Conservation (phyloP, 2,113 vertebrate species). For the Spea bombifrons region DNA sequence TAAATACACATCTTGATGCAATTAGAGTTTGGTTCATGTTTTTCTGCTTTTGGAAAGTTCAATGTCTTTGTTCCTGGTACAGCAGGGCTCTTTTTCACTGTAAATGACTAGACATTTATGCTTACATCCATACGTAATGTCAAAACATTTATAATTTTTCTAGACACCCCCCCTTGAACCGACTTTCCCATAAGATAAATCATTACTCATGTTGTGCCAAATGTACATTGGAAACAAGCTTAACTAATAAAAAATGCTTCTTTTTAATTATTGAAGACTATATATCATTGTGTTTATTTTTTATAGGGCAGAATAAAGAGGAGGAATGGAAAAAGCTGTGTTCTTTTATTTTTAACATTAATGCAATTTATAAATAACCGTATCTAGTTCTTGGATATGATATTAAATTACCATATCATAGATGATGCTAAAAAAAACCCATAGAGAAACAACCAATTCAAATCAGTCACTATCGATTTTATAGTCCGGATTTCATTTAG, state of each 20-base stretch:
- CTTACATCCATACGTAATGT: slow-evolving; percentile 22
- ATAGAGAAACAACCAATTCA: too few relatives aligned
- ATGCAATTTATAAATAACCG: background rate
- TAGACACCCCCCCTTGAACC: slow-evolving; percentile 3
- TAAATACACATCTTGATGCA: slow-evolving; percentile 35
- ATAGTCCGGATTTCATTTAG: too few relatives aligned
- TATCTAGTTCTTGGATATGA: slow-evolving; percentile 10
- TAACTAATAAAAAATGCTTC: slow-evolving; percentile 22
- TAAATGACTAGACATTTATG: slow-evolving; percentile 24
- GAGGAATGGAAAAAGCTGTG: slow-evolving; percentile 9
- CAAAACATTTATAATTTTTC: slow-evolving; percentile 11
- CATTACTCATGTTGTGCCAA: slow-evolving; percentile 25
- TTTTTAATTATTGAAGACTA: background rate
- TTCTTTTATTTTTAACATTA: slow-evolving; percentile 19
- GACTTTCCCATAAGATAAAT: slow-evolving; percentile 2
- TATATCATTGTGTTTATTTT: slow-evolving; percentile 14
- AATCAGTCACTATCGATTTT: too few relatives aligned
- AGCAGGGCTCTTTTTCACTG: slow-evolving; percentile 6
- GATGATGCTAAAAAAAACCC: too few relatives aligned
- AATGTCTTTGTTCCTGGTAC: slow-evolving; percentile 18
- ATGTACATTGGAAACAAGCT: slow-evolving; percentile 13
- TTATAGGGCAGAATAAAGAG: background rate
- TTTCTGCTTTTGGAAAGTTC: slow-evolving; percentile 8
- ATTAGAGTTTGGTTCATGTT: slow-evolving; percentile 18
- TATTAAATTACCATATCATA: background rate